These are phyloP conservation scores for Paracentrotus lividus DNA, from an alignment of 53 echinoderm and acorn worm genomes.

Conservation along the genomic window DNA sequence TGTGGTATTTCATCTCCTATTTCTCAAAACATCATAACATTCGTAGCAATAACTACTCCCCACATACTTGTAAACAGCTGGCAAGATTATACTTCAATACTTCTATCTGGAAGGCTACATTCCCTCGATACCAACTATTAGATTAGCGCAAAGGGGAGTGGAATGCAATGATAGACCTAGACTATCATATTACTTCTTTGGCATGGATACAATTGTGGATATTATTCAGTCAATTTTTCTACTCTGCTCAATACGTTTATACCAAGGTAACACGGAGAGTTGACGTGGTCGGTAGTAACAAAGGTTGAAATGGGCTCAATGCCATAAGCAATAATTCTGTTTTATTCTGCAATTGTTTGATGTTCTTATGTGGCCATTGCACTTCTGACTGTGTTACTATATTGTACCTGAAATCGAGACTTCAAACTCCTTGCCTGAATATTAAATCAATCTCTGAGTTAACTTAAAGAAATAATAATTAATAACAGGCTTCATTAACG, in stretches of 20 bases:
- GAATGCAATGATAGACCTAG: constrained; percentile 18
- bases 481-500: too few relatives aligned
- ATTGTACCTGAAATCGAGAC: too few relatives aligned
- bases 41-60: not conserved
- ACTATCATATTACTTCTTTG: not conserved
- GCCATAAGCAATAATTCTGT: not conserved
- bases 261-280: constrained; percentile 6
- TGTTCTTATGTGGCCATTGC: too few relatives aligned
- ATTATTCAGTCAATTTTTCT: not conserved
- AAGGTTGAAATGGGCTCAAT: too few relatives aligned
- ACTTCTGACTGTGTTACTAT: too few relatives aligned
- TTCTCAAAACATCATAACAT: not conserved
- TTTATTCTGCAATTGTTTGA: not conserved
- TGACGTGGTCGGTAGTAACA: not conserved
- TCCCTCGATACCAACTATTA: not conserved
- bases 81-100: not conserved
- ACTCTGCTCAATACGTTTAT: not conserved
- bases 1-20: not conserved
- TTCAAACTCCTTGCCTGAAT: too few relatives aligned
- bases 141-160: not conserved
- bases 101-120: not conserved
- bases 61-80: not conserved
- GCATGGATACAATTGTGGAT: not conserved
- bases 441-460: too few relatives aligned
- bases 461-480: too few relatives aligned